These are phyloP conservation scores for Lamellibrachia luymesi DNA, from an alignment of 1,140 invertebrate species.

Conservation along the genomic window DNA sequence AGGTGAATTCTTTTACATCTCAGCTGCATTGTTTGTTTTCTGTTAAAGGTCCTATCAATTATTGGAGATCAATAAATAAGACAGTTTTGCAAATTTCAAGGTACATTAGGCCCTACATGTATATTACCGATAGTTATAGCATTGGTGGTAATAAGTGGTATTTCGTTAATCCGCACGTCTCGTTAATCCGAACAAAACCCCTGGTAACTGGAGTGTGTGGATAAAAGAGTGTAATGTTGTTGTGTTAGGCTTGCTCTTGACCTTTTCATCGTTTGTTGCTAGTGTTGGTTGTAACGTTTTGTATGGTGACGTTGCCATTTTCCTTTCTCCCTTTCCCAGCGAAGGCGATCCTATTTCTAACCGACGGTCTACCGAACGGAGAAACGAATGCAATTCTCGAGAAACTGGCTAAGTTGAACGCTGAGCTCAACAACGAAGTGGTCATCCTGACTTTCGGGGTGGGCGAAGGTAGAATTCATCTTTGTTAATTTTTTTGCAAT, in stretches of 20 bases:
- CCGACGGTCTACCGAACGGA: not conserved
- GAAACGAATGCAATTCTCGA: not conserved
- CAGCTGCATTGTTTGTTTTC: no score
- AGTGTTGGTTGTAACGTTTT: not conserved
- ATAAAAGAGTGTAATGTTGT: not conserved
- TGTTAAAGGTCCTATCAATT: no score
- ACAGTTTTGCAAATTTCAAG: no score
- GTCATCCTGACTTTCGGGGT: slow-evolving; percentile 3
- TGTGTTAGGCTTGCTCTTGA: not conserved
- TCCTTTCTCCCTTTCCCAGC: not conserved
- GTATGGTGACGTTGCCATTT: not conserved
- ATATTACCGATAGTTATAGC: no score
- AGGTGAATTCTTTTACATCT: no score
- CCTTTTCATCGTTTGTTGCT: not conserved
- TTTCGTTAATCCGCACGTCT: no score
- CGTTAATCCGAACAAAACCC: no score
- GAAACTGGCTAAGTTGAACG: not conserved
- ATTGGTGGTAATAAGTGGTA: no score
- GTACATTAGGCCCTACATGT: no score
- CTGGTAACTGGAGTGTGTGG: no score
- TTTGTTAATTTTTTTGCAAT: not conserved
- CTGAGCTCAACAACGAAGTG: not conserved
- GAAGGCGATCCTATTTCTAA: slow-evolving; percentile 8
- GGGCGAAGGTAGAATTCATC: not conserved
- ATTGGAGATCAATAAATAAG: no score